Conservation (phyloP, 2,797 vertebrate species). For the Sebastes iracundus region DNA sequence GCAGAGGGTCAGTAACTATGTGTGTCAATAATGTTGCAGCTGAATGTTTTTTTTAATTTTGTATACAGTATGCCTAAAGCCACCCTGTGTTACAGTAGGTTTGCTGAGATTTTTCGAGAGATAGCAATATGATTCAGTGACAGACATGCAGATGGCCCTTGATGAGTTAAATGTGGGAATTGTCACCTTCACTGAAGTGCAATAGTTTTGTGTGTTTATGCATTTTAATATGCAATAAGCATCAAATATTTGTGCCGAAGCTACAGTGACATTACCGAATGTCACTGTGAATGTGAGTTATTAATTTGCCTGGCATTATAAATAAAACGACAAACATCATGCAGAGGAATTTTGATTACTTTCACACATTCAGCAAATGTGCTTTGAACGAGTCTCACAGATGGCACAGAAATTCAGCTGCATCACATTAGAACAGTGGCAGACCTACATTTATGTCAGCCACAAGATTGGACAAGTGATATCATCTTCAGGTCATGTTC, state of each 20-base stretch:
- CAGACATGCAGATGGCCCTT: constrained; percentile 16
- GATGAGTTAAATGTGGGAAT: constrained; percentile 27
- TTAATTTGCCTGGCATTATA: neutral
- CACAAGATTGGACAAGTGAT: neutral
- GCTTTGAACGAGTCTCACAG: neutral
- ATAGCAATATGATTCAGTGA: constrained; percentile 24
- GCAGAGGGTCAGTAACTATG: neutral
- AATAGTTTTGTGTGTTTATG: neutral
- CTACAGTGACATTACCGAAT: neutral
- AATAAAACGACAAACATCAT: neutral
- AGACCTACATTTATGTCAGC: constrained; percentile 4
- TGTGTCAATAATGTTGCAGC: neutral
- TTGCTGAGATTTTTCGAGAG: constrained; percentile 9
- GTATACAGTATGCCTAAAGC: neutral
- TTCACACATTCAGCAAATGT: neutral
- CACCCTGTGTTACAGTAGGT: neutral
- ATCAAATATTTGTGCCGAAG: neutral
- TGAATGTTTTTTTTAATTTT: neutral
- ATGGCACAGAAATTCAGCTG: neutral
- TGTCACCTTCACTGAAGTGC: constrained; percentile 24
- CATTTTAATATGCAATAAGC: neutral
- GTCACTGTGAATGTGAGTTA: neutral
- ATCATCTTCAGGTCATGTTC: neutral
- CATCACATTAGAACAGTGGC: neutral
- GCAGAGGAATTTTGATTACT: neutral